Base-by-base conservation (phyloP, 2,888 invertebrate genomes). In the Lepidochrysops patricia region DNA sequence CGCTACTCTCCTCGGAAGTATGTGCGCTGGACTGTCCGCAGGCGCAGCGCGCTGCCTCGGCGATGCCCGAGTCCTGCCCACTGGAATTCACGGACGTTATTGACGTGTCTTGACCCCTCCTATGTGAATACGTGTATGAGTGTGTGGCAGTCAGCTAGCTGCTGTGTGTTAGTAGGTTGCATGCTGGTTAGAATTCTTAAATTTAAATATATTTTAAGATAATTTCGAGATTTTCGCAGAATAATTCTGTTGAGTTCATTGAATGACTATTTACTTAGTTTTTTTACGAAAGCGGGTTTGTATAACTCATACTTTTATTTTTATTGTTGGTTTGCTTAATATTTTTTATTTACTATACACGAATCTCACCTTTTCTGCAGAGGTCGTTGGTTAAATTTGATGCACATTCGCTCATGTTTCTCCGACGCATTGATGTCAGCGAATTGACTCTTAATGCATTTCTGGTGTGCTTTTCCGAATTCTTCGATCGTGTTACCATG, bases 31-130 rank as follows among this genome's bases (percentile, higher is more conserved):
- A 92, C 68, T 92, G 92, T 23, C 92, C 93, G 74, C 93, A 94
- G 6, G 92, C 91, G 73, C 94, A 94, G 61, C 91, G 74, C 62
- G 69, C 74, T 0, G 75, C 85, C 65, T 89, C 89, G 0, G 87
- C 94, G 67, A 95, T 94, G 60, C 95, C 95, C 56, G 95, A 95
- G 84, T 95, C 95, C 75, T 94, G 94, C 13, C 95, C 94, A 73
- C 95, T 95, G 69, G 95, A 95, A 89, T 95, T 94, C 70, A 95
- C 90, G 66, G 95, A 95, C 70, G 94, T 94, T 80, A 94, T 92
- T 65, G 95, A 94, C 60, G 93, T 93, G 80, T 95, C 95, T 67
- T 85, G 85, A 67, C 84, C 86, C 71, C 85, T 87, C 84, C 88
- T 88, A 80, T 65, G 71, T 70, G 67, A 29, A 57, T 57, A 48